Percentiles rank a stretch among this genome's conserved stretches.
phyloP scores from a whole-genome alignment of 2,888 invertebrate species.

The Xestia xanthographa region DNA sequence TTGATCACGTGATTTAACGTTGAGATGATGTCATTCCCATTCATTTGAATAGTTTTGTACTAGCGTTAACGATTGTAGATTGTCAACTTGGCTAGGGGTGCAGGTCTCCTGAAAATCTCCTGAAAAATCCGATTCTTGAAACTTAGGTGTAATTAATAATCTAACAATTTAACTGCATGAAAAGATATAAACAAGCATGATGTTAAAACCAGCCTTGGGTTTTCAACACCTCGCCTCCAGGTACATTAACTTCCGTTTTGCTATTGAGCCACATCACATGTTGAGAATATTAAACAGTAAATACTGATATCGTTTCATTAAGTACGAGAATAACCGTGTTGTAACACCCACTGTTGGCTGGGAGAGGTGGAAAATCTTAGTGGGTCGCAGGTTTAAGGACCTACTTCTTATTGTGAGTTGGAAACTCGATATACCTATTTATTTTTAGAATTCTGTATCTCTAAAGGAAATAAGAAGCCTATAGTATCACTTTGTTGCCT shows the following conservation, averaged over 20 bases:
- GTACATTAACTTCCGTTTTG: slow-evolving; percentile 16
- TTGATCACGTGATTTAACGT: too few relatives aligned
- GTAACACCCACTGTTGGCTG: neutral
- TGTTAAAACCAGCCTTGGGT: slow-evolving; percentile 1
- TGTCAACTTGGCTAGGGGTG: too few relatives aligned
- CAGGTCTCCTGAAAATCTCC: neutral
- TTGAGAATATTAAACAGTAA: slow-evolving; percentile 29
- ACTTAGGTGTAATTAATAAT: neutral
- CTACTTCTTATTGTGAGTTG: neutral
- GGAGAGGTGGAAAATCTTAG: neutral
- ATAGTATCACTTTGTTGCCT: too few relatives aligned
- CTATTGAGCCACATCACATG: slow-evolving; percentile 21
- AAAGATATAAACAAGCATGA: neutral
- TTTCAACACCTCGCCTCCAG: neutral
- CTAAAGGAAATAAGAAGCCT: too few relatives aligned
- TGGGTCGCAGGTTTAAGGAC: neutral
- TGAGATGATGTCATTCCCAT: too few relatives aligned
- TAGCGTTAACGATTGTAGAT: too few relatives aligned
- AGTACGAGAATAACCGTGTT: slow-evolving; percentile 1
- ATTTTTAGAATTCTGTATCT: too few relatives aligned
- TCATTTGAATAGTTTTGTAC: too few relatives aligned
- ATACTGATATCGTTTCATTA: slow-evolving; percentile 19
- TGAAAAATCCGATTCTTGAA: neutral
- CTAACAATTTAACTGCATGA: neutral
- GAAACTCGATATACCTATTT: neutral